Base-by-base conservation (phyloP, 1,140 invertebrate genomes). In the Zaprionus vittiger region DNA sequence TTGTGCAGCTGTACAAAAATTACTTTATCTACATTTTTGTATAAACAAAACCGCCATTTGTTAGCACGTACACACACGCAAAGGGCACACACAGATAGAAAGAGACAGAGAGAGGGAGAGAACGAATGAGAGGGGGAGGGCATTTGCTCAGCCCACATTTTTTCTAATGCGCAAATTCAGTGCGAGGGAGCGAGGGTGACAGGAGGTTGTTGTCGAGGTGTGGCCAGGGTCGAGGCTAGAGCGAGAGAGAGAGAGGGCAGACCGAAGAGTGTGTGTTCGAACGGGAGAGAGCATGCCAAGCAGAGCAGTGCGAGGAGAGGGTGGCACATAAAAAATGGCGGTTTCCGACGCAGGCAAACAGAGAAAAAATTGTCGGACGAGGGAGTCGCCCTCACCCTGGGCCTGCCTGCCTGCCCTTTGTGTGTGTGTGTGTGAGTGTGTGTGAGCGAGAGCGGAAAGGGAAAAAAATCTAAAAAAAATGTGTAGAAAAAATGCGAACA, bases 301-400 rank as follows among this genome's bases (percentile, higher is more conserved):
- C 7, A 20, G 44, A 49, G 44, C 44, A 26, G 52, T 15, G 12
- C 52, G 24, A 24, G 26, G 26, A 26, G 54, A 56, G 54, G 54
- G 22, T 83, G 72, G 84, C 74, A 77, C 81, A 90, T 84, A 89
- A 90, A 87, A 89, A 89, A 89, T 89, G 84, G 84, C 84, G 84
- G 84, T 90, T 89, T 89, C 85, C 84, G 85, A 89, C 70, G 83
- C 83, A 78, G 78, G 79, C 65, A 81, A 87, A 87, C 81, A 55
- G 44, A 60, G 49, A 66, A 66, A 62, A 81, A 65, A 72, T 55
- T 44, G 78, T 41, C 55, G 78, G 64, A 72, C 60, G 56, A 37
- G 64, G 17, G 31, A 24, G 38, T 62, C 44, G 54, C 55, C 24
- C 62, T 66, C 68, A 56, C 22, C 22, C 57, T 15, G 44, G 17